Conservation (phyloP, 2,797 vertebrate species). For the Orientallactaga sibirica region DNA sequence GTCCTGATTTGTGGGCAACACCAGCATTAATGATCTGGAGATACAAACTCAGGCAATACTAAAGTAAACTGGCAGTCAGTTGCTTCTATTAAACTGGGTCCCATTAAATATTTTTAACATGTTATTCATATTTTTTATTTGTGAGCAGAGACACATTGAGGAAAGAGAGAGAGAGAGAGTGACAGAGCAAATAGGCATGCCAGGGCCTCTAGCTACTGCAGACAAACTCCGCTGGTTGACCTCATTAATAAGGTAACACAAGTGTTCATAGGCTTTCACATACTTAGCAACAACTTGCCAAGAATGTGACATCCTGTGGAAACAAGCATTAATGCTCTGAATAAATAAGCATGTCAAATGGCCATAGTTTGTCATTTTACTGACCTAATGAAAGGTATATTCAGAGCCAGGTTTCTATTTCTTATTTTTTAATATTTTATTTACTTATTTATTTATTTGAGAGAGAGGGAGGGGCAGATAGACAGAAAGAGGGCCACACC, state of each 20-base stretch:
- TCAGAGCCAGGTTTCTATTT: slow-evolving; percentile 61
- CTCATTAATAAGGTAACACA: slow-evolving; percentile 55
- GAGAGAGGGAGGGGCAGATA: too few relatives aligned
- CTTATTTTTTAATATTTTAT: background rate
- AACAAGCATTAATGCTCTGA: background rate
- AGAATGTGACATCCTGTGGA: slow-evolving; percentile 51
- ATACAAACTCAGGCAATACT: too few relatives aligned
- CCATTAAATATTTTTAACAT: slow-evolving; percentile 31
- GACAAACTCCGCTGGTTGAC: background rate
- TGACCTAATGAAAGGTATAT: slow-evolving; percentile 63
- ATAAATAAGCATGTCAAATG: slow-evolving; percentile 31
- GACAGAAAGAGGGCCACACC: too few relatives aligned
- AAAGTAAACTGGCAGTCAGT: background rate
- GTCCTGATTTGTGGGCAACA: background rate
- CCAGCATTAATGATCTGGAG: slow-evolving; percentile 17
- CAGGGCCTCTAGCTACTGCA: too few relatives aligned
- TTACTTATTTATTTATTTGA: too few relatives aligned
- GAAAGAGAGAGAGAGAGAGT: too few relatives aligned
- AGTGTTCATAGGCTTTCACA: slow-evolving; percentile 10
- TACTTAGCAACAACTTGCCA: slow-evolving; percentile 63
- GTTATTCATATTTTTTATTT: too few relatives aligned
- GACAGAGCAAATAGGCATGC: too few relatives aligned
- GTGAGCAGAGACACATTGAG: too few relatives aligned
- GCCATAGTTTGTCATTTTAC: slow-evolving; percentile 34
- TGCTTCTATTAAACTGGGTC: background rate